A percentile compares a stretch with the other conserved stretches of the same genome.
These are phyloP conservation scores for Leptopilina drosophilae DNA, from an alignment of 2,888 invertebrate species.

Conservation along the genomic window DNA sequence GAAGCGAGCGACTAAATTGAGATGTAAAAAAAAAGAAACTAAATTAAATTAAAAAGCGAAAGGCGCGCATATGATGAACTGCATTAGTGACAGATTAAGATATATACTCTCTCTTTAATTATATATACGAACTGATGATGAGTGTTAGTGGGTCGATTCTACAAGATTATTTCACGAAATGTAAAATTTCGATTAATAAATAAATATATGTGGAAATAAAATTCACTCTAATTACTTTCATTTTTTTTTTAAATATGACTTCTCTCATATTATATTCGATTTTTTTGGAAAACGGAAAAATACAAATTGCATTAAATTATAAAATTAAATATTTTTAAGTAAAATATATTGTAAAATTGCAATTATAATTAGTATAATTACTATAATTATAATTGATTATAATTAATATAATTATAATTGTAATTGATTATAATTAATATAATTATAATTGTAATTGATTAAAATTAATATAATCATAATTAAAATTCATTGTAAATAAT, in stretches of 20 bases:
- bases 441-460: too few species aligned
- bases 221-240: neutral
- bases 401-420: too few species aligned
- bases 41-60: slow-evolving; percentile 16
- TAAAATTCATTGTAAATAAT: too few species aligned
- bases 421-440: too few species aligned
- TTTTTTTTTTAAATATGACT: neutral
- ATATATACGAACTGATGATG: neutral
- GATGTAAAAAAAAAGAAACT: neutral
- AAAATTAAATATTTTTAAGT: too few species aligned
- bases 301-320: too few species aligned
- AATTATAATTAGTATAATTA: too few species aligned
- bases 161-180: slow-evolving; percentile 9
- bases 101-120: slow-evolving; percentile 17
- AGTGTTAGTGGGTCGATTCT: slow-evolving; percentile 32
- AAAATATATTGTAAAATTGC: too few species aligned
- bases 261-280: too few species aligned
- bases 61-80: slow-evolving; percentile 8
- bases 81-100: slow-evolving; percentile 8
- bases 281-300: too few species aligned
- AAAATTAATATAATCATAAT: too few species aligned
- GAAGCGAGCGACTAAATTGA: slow-evolving; percentile 10
- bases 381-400: too few species aligned
- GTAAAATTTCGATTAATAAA: neutral
- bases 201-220: neutral